Conservation (phyloP, 2,888 invertebrate genomes). For the Crossocerus cetratus region DNA sequence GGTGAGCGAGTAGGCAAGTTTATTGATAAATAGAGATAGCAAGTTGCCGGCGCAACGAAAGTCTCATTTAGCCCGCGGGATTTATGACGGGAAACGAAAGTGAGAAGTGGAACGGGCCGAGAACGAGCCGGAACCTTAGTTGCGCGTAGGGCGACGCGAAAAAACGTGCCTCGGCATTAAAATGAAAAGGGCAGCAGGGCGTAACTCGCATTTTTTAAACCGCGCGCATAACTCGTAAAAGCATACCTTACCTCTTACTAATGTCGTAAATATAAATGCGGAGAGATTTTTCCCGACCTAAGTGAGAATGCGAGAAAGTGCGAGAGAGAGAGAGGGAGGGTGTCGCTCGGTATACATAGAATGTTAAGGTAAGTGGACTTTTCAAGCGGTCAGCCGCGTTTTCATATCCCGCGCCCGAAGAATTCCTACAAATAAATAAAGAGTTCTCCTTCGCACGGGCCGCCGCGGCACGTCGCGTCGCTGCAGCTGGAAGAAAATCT, state of each 20-base stretch:
- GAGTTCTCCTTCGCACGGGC: no score
- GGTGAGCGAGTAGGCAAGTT: background rate
- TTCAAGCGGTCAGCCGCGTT: no score
- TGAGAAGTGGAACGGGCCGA: background rate
- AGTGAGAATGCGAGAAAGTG: no score
- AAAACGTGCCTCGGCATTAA: background rate
- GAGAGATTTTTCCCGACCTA: no score
- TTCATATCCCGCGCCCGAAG: no score
- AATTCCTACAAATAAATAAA: no score
- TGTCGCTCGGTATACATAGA: no score
- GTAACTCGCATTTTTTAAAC: background rate
- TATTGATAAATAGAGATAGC: conserved; percentile 1
- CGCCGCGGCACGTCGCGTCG: no score
- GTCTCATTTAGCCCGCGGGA: background rate
- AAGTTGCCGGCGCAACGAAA: conserved; percentile 2
- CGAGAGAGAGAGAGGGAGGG: no score
- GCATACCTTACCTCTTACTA: background rate
- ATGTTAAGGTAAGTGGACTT: no score
- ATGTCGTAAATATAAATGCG: background rate
- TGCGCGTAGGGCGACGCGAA: background rate
- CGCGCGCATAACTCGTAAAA: conserved; percentile 1
- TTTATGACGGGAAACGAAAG: background rate
- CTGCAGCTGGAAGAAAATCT: no score
- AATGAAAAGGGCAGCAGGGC: background rate
- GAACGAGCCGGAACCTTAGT: no score